A percentile compares a stretch with the other conserved stretches of the same genome.
Conservation (phyloP, 2,797 vertebrate genomes). For the Moxostoma hubbsi region DNA sequence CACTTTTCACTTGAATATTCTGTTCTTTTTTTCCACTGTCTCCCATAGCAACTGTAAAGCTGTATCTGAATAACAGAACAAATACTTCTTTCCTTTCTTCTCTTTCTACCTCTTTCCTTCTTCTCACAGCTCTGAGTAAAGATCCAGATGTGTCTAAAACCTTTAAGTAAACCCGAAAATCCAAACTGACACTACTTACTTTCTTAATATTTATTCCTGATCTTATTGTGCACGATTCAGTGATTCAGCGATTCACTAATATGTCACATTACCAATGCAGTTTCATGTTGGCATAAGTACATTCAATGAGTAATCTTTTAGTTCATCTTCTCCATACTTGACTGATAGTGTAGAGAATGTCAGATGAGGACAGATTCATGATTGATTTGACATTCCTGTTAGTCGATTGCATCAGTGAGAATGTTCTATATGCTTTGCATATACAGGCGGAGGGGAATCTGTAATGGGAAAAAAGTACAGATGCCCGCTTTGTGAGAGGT, state of each 20-base stretch:
- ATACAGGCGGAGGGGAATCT: not conserved
- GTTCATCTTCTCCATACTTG: no score
- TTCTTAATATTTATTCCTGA: no score
- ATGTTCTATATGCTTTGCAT: no score
- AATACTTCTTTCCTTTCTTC: conserved; percentile 27
- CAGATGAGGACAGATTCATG: no score
- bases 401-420: not conserved
- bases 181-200: not conserved
- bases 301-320: no score
- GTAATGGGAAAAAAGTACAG: conserved; percentile 3
- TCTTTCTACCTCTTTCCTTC: conserved; percentile 8
- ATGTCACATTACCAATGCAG: no score
- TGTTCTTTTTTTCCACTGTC: conserved; percentile 39
- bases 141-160: not conserved
- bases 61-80: conserved; percentile 35
- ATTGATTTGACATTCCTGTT: no score
- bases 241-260: no score
- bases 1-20: conserved; percentile 46
- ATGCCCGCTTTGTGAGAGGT: not conserved
- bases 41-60: conserved; percentile 33
- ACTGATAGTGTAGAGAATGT: no score
- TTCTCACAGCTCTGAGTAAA: not conserved
- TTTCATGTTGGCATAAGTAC: no score
- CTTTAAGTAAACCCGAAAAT: not conserved
- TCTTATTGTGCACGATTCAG: no score